These are phyloP conservation scores for Melanotus villosus DNA, from an alignment of 2,888 invertebrate species.

Conservation along the genomic window DNA sequence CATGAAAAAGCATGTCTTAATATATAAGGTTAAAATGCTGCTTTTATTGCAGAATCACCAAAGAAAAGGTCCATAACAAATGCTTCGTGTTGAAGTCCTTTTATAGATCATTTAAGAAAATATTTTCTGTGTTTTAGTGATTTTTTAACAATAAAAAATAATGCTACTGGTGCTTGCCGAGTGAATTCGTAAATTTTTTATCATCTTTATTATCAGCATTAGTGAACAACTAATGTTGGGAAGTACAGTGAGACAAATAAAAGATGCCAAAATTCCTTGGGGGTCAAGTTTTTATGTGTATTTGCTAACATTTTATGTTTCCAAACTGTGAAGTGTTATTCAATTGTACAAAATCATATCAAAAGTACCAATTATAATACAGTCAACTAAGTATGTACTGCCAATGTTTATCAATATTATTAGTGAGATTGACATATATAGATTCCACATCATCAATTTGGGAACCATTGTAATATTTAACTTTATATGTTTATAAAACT, in stretches of 20 bases:
- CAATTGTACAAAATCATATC: conserved; percentile 44
- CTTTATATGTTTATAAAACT: conserved; percentile 22
- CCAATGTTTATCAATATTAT: conserved; percentile 45
- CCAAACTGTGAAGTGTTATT: conserved; percentile 15
- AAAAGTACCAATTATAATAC: conserved; percentile 46
- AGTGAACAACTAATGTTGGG: conserved; percentile 12
- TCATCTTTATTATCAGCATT: conserved; percentile 22
- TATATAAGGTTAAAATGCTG: conserved; percentile 14
- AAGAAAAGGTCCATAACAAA: conserved; percentile 53
- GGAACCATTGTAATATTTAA: conserved; percentile 25
- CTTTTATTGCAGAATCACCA: conserved; percentile 54
- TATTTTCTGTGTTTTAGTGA: conserved; percentile 36
- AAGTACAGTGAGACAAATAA: neutral
- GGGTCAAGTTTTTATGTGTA: conserved; percentile 12
- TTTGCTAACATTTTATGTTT: conserved; percentile 10
- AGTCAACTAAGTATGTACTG: conserved; percentile 44
- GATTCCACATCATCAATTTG: conserved; percentile 12
- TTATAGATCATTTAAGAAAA: conserved; percentile 47
- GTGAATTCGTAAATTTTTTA: conserved; percentile 33
- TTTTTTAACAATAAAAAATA: conserved; percentile 35
- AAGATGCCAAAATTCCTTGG: conserved; percentile 16
- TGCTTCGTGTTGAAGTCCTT: conserved; percentile 52
- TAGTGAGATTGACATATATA: conserved; percentile 37
- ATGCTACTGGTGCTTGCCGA: conserved; percentile 42
- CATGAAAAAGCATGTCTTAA: conserved; percentile 20